phyloP scores from a whole-genome alignment of 2,888 invertebrate species.

The Cataglyphis albicans region DNA sequence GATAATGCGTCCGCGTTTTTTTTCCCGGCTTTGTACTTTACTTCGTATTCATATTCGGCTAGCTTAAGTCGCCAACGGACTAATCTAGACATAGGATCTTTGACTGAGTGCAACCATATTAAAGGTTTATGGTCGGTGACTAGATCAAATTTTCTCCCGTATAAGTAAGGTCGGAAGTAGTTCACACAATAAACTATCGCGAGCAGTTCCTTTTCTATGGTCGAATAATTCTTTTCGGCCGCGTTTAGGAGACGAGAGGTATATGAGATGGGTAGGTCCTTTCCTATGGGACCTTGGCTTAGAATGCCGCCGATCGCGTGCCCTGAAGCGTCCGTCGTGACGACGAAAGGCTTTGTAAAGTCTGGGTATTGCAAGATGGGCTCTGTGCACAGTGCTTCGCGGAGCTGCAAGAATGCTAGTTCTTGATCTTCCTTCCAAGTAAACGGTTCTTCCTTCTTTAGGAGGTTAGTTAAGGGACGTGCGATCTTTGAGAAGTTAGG shows the following conservation, averaged over 20 bases:
- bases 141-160: constrained; percentile 19
- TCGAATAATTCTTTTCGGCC: constrained; percentile 39
- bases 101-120: constrained; percentile 34
- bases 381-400: not conserved
- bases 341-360: not conserved
- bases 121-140: constrained; percentile 37
- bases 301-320: too few relatives aligned
- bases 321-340: too few relatives aligned
- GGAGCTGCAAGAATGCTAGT: not conserved
- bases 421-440: not conserved
- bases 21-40: constrained; percentile 31
- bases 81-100: constrained; percentile 33
- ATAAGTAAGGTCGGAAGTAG: constrained; percentile 44
- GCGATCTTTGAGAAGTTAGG: not conserved
- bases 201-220: not conserved
- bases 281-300: too few relatives aligned
- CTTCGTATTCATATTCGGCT: constrained; percentile 24
- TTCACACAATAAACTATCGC: constrained; percentile 25
- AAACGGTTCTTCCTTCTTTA: not conserved
- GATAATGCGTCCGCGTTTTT: constrained; percentile 19
- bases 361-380: not conserved
- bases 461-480: not conserved
- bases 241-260: constrained; percentile 1
- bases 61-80: constrained; percentile 23
- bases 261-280: too few relatives aligned